A percentile compares a stretch with the other conserved stretches of the same genome.
Evolutionary conservation across 2,888 invertebrate species (phyloP).

Genomic region (Xanthorhoe designata): DNA sequence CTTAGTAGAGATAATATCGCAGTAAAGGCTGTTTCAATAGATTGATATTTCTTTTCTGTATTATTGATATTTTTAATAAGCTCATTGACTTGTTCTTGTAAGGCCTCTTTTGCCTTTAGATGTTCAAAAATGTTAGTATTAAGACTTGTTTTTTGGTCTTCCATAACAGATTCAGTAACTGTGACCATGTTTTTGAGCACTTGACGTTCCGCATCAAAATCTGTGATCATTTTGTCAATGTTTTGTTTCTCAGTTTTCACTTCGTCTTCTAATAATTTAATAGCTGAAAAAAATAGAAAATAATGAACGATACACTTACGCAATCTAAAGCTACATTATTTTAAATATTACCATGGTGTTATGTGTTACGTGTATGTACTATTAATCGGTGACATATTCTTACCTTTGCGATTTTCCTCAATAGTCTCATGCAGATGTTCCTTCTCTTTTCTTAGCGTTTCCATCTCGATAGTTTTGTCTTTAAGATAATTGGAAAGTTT

Average conservation of each 20-base stretch:
- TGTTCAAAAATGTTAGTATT: conserved; percentile 58
- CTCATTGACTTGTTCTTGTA: conserved; percentile 52
- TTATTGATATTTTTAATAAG: conserved; percentile 41
- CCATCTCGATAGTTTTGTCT: conserved; percentile 65
- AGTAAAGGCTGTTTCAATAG: conserved; percentile 50
- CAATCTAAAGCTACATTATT: not conserved
- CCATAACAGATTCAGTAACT: conserved; percentile 71
- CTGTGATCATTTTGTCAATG: conserved; percentile 61
- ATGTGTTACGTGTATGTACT: not conserved
- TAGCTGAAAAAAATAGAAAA: conserved; percentile 21
- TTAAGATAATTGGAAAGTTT: conserved; percentile 67
- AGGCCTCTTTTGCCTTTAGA: conserved; percentile 50
- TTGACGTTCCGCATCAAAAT: conserved; percentile 67
- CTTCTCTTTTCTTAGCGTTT: conserved; percentile 58
- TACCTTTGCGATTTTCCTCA: conserved; percentile 60
- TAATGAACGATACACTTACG: not conserved
- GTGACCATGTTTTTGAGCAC: conserved; percentile 70
- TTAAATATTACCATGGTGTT: not conserved
- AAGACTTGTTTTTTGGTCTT: conserved; percentile 62
- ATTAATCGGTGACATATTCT: not conserved
- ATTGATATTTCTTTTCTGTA: conserved; percentile 47
- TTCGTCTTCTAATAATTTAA: conserved; percentile 56
- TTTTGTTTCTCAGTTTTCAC: conserved; percentile 58
- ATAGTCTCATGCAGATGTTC: conserved; percentile 54
- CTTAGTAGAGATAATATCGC: conserved; percentile 41